Evolutionary conservation across 2,797 vertebrate genomes (phyloP), one percentile per base, ranked within the genome.

Genomic region (Hyperoplus lanceolatus): DNA sequence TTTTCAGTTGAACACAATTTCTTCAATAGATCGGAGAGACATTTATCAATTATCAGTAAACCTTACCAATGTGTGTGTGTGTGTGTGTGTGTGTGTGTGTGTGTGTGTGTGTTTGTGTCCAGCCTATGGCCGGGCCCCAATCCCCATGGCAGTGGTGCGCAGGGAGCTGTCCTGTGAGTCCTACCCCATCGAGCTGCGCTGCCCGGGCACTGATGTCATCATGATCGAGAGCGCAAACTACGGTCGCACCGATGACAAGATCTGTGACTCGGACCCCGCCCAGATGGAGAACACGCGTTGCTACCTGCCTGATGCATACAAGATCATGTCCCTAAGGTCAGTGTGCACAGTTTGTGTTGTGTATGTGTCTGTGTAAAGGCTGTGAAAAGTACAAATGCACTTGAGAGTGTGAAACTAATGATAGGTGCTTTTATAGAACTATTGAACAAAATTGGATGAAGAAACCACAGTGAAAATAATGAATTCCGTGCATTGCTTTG

Each of bases 181-280:
- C 83, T 99, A 99, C 92, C 97, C 97, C 73, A 99, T 99, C 6
- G 98, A 99, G 89, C 96, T 99, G 43, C 98, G 98, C 84, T 99
- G 98, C 92, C 98, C 98, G 0, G 98, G 98, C 88, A 99, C 98
- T 5, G 98, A 99, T 43, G 98, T 99, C 90, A 99, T 99, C 94
- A 99, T 99, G 98, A 99, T 99, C 1, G 98, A 99, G 94, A 99
- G 98, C 80, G 98, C 97, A 95, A 99, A 99, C 96, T 99, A 99
- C 0, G 98, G 98, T 59, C 97, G 98, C 90, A 99, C 97, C 0
- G 98, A 99, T 15, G 98, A 99, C 94, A 99, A 99, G 95, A 99
- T 99, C 90, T 99, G 98, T 76, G 98, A 99, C 92, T 98, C 98
- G 1, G 98, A 99, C 94, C 98, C 97, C 4, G 98, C 97, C 87